Percentiles rank a stretch among this genome's conserved stretches.
Evolutionary conservation across 1,140 invertebrate genomes (phyloP).

Genomic region (Papilio aristodemus): DNA sequence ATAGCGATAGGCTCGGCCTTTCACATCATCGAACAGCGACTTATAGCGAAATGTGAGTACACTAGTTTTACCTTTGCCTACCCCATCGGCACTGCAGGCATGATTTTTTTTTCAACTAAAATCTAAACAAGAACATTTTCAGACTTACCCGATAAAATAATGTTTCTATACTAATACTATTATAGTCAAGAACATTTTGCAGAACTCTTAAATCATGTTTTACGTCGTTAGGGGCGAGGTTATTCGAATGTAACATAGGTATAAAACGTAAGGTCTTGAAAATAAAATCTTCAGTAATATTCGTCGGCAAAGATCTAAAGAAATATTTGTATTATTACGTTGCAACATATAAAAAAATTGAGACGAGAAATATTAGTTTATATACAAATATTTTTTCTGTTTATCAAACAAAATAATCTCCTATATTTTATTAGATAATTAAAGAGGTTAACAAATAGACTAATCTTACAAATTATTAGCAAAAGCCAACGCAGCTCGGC

Average conservation of each 20-base stretch:
- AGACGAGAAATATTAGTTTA: too few relatives aligned
- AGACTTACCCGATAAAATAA: conserved; percentile 59
- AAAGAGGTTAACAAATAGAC: too few relatives aligned
- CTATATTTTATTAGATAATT: too few relatives aligned
- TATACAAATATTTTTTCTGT: too few relatives aligned
- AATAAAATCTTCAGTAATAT: conserved; percentile 57
- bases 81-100: too few relatives aligned
- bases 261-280: conserved; percentile 55
- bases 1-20: too few relatives aligned
- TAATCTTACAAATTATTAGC: conserved; percentile 79
- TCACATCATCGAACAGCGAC: too few relatives aligned
- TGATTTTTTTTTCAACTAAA: too few relatives aligned
- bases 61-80: too few relatives aligned
- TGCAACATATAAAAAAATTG: background rate
- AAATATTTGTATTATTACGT: conserved; percentile 1
- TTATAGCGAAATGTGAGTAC: too few relatives aligned
- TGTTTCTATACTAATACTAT: conserved; percentile 55
- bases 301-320: conserved; percentile 54
- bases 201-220: conserved; percentile 49
- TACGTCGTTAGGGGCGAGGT: conserved; percentile 36
- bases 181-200: conserved; percentile 65
- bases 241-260: conserved; percentile 55
- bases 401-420: too few relatives aligned
- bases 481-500: conserved; percentile 64
- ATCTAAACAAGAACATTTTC: too few relatives aligned